Conservation (phyloP, 2,113 vertebrate genomes). For the Uria lomvia region DNA sequence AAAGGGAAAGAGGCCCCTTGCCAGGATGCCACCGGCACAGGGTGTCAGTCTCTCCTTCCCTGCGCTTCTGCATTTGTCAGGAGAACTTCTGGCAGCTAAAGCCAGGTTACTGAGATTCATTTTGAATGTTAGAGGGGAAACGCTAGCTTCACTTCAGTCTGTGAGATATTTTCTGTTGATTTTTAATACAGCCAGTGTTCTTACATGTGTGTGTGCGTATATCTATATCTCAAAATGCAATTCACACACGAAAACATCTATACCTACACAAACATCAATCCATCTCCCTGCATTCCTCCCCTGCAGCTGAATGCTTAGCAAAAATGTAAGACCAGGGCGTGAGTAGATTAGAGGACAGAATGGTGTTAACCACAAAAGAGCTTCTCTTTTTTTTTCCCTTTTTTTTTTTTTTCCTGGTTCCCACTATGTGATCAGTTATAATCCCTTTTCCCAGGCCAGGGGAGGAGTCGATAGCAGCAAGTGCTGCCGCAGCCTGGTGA, state of each 20-base stretch:
- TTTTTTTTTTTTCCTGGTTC: background rate
- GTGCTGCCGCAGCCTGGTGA: background rate
- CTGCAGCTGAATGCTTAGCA: background rate
- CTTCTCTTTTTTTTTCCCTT: background rate
- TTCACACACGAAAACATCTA: background rate
- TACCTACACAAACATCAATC: background rate
- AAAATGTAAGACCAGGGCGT: background rate
- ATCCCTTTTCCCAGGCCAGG: background rate
- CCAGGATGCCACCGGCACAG: background rate
- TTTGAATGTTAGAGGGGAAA: background rate
- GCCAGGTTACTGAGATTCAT: background rate
- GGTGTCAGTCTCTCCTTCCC: background rate
- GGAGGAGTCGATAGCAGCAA: background rate
- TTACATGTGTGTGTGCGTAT: background rate
- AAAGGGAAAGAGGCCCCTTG: background rate
- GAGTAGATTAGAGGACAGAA: background rate
- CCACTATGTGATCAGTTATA: rapidly evolving
- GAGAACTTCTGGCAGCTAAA: background rate
- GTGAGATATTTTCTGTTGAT: background rate
- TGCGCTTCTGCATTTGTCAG: background rate
- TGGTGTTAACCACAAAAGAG: background rate
- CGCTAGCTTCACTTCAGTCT: background rate
- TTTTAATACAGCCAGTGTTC: background rate
- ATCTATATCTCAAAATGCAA: background rate
- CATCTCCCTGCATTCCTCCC: background rate